Conservation (phyloP, 2,888 invertebrate genomes). For the Eristalis arbustorum region DNA sequence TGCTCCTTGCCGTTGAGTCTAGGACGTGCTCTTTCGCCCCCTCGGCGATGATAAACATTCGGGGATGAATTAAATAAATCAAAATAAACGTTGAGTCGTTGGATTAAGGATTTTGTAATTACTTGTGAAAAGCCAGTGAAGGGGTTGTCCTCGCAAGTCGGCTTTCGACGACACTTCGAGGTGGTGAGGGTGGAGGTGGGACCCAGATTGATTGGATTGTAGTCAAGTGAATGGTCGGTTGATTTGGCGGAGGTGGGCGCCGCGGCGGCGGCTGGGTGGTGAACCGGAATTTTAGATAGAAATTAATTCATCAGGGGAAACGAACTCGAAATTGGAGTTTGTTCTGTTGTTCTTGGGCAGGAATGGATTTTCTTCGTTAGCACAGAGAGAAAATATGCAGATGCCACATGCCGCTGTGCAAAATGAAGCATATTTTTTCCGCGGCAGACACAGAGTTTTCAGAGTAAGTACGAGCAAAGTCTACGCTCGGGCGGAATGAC, state of each 20-base stretch:
- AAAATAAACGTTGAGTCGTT: conserved; percentile 35
- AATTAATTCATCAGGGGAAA: too few relatives aligned
- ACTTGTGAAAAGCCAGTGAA: background rate
- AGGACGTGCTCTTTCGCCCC: background rate
- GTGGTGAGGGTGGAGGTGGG: background rate
- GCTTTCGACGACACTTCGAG: background rate
- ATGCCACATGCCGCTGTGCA: too few relatives aligned
- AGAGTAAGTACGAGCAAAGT: too few relatives aligned
- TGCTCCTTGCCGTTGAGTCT: conserved; percentile 5
- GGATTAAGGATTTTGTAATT: conserved; percentile 27
- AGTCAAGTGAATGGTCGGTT: background rate
- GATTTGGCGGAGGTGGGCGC: background rate
- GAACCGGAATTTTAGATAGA: too few relatives aligned
- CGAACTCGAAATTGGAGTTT: too few relatives aligned
- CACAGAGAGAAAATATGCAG: too few relatives aligned
- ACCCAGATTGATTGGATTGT: background rate
- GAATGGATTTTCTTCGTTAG: too few relatives aligned
- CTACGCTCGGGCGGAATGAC: too few relatives aligned
- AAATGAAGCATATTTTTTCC: too few relatives aligned
- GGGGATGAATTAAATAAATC: conserved; percentile 45
- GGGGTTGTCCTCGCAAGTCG: background rate
- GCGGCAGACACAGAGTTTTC: too few relatives aligned
- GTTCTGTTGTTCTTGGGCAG: too few relatives aligned
- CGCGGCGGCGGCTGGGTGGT: too few relatives aligned
- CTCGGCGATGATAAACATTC: conserved; percentile 17